Base-by-base conservation (phyloP, 2,113 vertebrate species). In the Aptenodytes patagonicus region DNA sequence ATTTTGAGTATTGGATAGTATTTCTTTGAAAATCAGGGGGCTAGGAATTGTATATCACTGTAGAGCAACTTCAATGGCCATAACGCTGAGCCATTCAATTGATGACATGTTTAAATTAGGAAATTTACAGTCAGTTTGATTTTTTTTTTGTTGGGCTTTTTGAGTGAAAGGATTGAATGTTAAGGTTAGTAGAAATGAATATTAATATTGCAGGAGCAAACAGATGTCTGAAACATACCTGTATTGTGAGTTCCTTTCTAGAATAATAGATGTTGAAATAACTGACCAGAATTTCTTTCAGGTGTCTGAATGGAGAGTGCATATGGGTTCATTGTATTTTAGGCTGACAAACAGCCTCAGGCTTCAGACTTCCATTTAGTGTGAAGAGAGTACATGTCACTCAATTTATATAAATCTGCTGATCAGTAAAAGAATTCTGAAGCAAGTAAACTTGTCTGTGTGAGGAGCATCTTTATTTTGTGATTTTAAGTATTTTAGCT, bases 321-420 rank as follows among this genome's bases (percentile, higher is more conserved):
- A 51, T 64, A 38, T 36, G 64, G 83, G 54, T 77, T 92, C 82
- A 70, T 87, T 89, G 73, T 96, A 38, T 61, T 94, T 72, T 51
- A 44, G 57, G 60, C 64, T 90, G 80, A 89, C 73, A 81, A 42
- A 86, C 51, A 86, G 91, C 61, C 58, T 79, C 72, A 40, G 65
- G 86, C 64, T 75, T 71, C 69, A 62, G 86, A n/a, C 66, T 95
- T 42, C 64, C 78, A 65, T 68, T 92, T 94, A 79, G 58, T n/a
- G 4, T 54, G 94, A 72, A 70, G 69, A 57, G 61, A 61, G 26
- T 49, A 51, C 10, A 2, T n/a, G 22, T 80, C 83, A 64, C 44
- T 93, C n/a, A 29, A 1, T 85, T 93, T 86, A 58, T 65, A 65
- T 88, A 70, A 94, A 90, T 86, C 68, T 91, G 88, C 88, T 80